A percentile compares a stretch with the other conserved stretches of the same genome.
Conservation (phyloP, 1,140 invertebrate genomes). For the Eueides isabella region DNA sequence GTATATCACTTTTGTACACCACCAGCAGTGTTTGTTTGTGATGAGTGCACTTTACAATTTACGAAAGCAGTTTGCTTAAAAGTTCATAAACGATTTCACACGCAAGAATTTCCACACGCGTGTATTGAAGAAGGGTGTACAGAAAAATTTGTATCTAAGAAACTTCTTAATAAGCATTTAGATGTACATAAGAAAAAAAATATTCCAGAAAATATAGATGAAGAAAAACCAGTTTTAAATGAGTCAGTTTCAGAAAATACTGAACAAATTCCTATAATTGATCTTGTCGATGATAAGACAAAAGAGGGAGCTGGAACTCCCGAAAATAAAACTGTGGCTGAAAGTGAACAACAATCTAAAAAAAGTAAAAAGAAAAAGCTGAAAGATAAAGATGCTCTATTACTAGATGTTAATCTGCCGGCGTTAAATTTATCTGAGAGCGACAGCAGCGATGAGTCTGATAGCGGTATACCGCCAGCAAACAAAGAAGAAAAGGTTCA, state of each 20-base stretch:
- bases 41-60: slow-evolving; percentile 90
- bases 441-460: slow-evolving; percentile 89
- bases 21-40: slow-evolving; percentile 88
- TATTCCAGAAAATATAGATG: slow-evolving; percentile 57
- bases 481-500: slow-evolving; percentile 56
- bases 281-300: slow-evolving; percentile 65
- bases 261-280: slow-evolving; percentile 63
- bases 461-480: slow-evolving; percentile 80
- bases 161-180: slow-evolving; percentile 88
- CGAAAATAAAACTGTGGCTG: slow-evolving; percentile 59
- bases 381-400: slow-evolving; percentile 84
- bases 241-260: slow-evolving; percentile 48
- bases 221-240: slow-evolving; percentile 64
- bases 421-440: slow-evolving; percentile 91
- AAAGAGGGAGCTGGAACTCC: slow-evolving; percentile 61
- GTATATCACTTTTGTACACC: slow-evolving; percentile 95
- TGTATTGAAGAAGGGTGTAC: slow-evolving; percentile 87
- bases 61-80: slow-evolving; percentile 89
- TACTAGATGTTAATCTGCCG: slow-evolving; percentile 86
- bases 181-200: slow-evolving; percentile 74
- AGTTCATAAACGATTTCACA: slow-evolving; percentile 91
- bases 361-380: slow-evolving; percentile 84
- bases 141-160: slow-evolving; percentile 91
- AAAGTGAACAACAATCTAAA: slow-evolving; percentile 59
- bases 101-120: slow-evolving; percentile 86